Evolutionary conservation across 64 coral and sea anemone species (phyloP), one percentile per base, ranked within the genome.

Genomic region (Dendrophyllia cribrosa): DNA sequence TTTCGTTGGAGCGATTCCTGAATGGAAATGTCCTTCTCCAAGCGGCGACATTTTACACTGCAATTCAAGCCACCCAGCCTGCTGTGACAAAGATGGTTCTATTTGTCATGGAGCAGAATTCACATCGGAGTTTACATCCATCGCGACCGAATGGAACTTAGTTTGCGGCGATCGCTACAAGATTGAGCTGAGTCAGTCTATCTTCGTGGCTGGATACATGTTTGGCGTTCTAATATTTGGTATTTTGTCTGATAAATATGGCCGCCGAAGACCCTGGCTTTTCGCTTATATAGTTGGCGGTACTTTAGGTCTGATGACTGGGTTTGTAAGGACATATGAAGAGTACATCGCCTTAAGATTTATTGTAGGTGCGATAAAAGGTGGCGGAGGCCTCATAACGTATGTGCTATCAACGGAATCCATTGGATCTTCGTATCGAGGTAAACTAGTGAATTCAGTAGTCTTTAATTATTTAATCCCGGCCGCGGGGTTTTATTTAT

Each of bases 401-500:
- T 98, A 94, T 56, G 92, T 98, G 1, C 59, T 98, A 43, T 84
- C 92, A 9, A 94, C 96, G 5, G 96, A 98, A 85, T 87, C 89
- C 4, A 85, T 98, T 14, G 92, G 96, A 5, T 85, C 82, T 44
- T 66, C 74, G 0, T 98, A 94, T 51, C 91, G 92, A 88, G 96
- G 96, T 98, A 83, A 51, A 66, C 9, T 67, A n/a, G 24, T 8
- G 26, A 17, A 23, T 5, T 43, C 4, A 66, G 7, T 20, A 6
- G 4, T 77, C 9, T 56, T 62, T 46, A 26, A 63, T 66, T 56
- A 56, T 9, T 56, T 12, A 56, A 9, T 9, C 53, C 12, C 12
- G 12, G 5, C 5, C 52, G 52, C 52, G 34, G 2, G 34, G 34
- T 34, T 34, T 34, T 1, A 11, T 56, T 56, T 56, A 56, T 11